A percentile compares a stretch with the other conserved stretches of the same genome.
Conservation (phyloP, 2,113 vertebrate genomes). For the Dicerorhinus sumatrensis region DNA sequence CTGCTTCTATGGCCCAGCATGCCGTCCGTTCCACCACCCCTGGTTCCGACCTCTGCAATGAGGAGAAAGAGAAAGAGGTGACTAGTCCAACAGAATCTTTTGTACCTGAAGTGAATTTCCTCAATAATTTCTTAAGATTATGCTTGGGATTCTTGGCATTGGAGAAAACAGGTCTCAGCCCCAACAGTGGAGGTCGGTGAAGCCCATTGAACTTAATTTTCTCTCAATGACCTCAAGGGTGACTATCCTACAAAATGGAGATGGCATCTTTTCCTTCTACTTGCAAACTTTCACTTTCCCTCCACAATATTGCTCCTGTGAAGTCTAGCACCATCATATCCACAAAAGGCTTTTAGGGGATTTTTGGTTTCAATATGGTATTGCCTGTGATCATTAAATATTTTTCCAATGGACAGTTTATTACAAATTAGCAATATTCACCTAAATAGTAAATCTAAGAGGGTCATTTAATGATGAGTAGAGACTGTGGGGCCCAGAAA, state of each 20-base stretch:
- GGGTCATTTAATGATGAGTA: neutral
- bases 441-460: neutral
- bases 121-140: neutral
- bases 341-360: neutral
- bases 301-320: neutral
- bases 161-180: neutral
- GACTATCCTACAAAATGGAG: neutral
- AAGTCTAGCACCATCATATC: neutral
- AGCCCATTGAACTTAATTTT: neutral
- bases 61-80: neutral
- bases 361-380: neutral
- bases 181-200: neutral
- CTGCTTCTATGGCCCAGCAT: too few relatives aligned
- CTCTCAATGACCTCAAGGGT: neutral
- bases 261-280: neutral
- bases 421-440: neutral
- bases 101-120: constrained; percentile 2
- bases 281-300: neutral
- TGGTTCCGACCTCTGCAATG: neutral
- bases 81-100: neutral
- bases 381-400: constrained; percentile 5
- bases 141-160: neutral
- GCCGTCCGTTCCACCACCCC: fast-evolving
- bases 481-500: neutral
- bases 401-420: neutral